Evolutionary conservation across 2,113 vertebrate species (phyloP), one percentile per base, ranked within the genome.

Genomic region (Nannobrachium achirus): DNA sequence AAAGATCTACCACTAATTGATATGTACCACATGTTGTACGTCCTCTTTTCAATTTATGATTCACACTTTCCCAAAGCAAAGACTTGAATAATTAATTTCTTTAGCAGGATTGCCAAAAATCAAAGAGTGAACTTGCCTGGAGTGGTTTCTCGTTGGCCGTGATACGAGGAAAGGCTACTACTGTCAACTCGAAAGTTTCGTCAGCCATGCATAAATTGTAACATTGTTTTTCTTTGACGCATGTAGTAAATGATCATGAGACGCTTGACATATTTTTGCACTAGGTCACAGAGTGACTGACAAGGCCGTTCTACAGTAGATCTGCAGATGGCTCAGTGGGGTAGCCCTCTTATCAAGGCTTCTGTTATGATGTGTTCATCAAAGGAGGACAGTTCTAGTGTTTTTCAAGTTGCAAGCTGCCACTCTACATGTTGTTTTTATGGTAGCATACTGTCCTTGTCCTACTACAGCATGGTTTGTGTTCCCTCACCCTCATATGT

Each of bases 81-180:
- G 56, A 39, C 50, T 33, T 86, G 61, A 88, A 88, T 81, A 75
- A 81, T 86, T 89, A 71, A 79, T 48, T 50, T 52, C 70, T 53
- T 66, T 72, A 82, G 71, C 73, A 58, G 51, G 75, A 73, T 53
- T 66, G 65, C 61, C 70, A 63, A 63, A 72, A 85, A 85, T 84
- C 79, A 83, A 87, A 83, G 73, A 10, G 46, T 10, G 40, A 63
- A 72, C 75, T 79, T 59, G 67, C 65, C 66, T 52, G 41, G n/a
- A 50, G 55, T 6, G 18, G 25, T 55, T 71, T 50, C 62, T 58
- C 48, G 25, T 15, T 44, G 67, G 46, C 46, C 65, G 50, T 25
- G 15, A 16, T 46, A 57, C 10, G 16, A 50, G 59, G 71, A 69
- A 14, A 40, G 66, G 20, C 72, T 46, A 56, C 71, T 72, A 57